Evolutionary conservation across 2,888 invertebrate species (phyloP).

Genomic region (Chrysina gloriosa): DNA sequence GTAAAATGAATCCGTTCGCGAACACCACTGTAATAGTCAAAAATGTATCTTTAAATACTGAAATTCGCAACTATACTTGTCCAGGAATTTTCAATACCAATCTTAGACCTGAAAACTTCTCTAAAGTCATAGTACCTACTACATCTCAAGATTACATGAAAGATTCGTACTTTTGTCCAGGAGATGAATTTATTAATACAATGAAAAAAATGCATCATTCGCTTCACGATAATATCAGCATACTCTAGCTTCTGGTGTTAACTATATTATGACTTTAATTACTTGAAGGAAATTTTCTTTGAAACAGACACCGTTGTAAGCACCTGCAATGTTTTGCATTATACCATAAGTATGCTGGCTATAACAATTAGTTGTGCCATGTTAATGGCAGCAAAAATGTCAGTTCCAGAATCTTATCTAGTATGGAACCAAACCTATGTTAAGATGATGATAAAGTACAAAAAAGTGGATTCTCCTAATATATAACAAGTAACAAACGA

Average conservation of each 20-base stretch:
- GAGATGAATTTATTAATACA: neutral
- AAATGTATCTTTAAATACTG: slow-evolving; percentile 35
- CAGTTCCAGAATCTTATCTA: slow-evolving; percentile 47
- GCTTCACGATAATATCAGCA: slow-evolving; percentile 24
- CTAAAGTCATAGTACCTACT: slow-evolving; percentile 41
- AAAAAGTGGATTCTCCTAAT: slow-evolving; percentile 50
- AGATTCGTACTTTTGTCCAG: neutral
- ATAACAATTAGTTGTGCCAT: slow-evolving; percentile 51
- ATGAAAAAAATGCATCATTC: slow-evolving; percentile 19
- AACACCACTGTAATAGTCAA: slow-evolving; percentile 18
- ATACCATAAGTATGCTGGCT: slow-evolving; percentile 50
- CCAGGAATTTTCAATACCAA: slow-evolving; percentile 40
- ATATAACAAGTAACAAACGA: slow-evolving; percentile 51
- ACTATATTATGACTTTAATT: slow-evolving; percentile 4
- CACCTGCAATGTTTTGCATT: slow-evolving; percentile 33
- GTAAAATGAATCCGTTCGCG: neutral
- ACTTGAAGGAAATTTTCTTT: slow-evolving; percentile 42
- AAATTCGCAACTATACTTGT: slow-evolving; percentile 40
- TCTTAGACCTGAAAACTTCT: slow-evolving; percentile 45
- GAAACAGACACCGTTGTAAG: slow-evolving; percentile 39
- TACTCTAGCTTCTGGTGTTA: neutral
- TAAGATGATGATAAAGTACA: slow-evolving; percentile 49
- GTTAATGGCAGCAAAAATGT: slow-evolving; percentile 49
- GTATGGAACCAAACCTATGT: slow-evolving; percentile 49
- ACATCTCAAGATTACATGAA: slow-evolving; percentile 39